phyloP scores from a whole-genome alignment of 2,797 vertebrate species.

The Catharus ustulatus region DNA sequence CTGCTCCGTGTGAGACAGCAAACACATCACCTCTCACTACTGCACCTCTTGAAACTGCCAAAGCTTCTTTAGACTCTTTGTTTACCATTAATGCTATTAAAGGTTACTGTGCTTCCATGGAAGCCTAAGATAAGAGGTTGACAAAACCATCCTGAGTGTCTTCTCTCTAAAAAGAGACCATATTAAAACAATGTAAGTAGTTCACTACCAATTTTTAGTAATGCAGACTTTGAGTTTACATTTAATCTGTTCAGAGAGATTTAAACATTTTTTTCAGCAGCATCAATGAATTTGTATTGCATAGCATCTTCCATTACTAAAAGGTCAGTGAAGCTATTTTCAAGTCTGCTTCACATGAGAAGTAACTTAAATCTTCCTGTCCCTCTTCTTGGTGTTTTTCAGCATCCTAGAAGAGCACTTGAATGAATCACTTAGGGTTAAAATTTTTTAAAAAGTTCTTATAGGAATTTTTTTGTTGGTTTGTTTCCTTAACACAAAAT shows the following conservation, averaged over 20 bases:
- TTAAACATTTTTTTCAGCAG: background rate
- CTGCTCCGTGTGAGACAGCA: background rate
- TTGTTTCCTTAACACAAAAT: background rate
- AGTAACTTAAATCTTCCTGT: background rate
- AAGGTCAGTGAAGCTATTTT: background rate
- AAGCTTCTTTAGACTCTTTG: background rate
- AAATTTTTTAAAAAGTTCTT: background rate
- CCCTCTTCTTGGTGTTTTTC: background rate
- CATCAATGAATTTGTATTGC: background rate
- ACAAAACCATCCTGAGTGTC: background rate
- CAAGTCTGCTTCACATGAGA: background rate
- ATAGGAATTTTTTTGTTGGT: background rate
- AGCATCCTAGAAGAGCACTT: background rate
- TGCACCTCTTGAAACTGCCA: background rate
- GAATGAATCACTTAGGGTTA: background rate
- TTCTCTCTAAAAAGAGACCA: background rate
- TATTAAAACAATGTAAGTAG: background rate
- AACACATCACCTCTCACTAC: background rate
- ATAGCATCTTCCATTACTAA: background rate
- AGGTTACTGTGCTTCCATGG: background rate
- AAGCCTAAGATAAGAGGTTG: background rate
- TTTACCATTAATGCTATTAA: rapidly evolving
- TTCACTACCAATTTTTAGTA: background rate
- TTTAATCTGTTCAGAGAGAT: background rate
- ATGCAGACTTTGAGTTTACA: background rate